These are phyloP conservation scores for Danionella cerebrum DNA, from an alignment of 2,113 vertebrate genomes.

Conservation along the genomic window DNA sequence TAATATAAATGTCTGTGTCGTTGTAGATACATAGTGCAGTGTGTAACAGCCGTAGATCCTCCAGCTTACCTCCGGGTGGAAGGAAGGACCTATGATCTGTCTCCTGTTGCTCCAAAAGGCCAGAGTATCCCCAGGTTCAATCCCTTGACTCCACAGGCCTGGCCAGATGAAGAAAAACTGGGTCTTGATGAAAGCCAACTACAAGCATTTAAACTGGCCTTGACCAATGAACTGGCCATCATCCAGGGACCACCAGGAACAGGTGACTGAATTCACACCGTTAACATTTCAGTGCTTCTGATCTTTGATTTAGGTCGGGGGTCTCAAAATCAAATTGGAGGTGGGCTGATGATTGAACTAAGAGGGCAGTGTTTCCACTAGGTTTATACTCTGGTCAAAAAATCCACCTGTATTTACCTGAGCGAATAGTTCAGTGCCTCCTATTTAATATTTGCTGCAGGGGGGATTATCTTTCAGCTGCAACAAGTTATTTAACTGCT, in stretches of 20 bases:
- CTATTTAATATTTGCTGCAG: too few species aligned
- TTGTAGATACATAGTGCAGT: conserved; percentile 81
- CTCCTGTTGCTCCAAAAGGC: conserved; percentile 41
- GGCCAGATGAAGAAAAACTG: conserved; percentile 74
- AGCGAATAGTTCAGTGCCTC: too few species aligned
- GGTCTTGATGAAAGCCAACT: conserved; percentile 85
- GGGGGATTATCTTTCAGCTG: too few species aligned
- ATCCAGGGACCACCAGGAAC: conserved; percentile 95
- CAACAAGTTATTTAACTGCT: too few species aligned
- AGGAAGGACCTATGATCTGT: conserved; percentile 64
- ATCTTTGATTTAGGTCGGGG: too few species aligned
- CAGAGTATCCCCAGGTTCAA: conserved; percentile 46
- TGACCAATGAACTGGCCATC: conserved; percentile 88
- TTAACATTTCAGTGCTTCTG: too few species aligned
- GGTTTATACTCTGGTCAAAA: too few species aligned
- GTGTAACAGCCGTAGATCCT: conserved; percentile 60
- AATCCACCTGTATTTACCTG: too few species aligned
- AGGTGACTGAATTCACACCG: conserved; percentile 55
- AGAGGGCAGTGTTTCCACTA: too few species aligned
- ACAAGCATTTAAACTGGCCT: conserved; percentile 76
- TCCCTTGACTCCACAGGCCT: conserved; percentile 61
- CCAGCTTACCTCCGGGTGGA: conserved; percentile 67
- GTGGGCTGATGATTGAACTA: too few species aligned
- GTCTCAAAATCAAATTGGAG: too few species aligned
- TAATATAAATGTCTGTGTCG: background rate